These are phyloP conservation scores for Neocloeon triangulifer DNA, from an alignment of 1,140 invertebrate species.

Conservation along the genomic window DNA sequence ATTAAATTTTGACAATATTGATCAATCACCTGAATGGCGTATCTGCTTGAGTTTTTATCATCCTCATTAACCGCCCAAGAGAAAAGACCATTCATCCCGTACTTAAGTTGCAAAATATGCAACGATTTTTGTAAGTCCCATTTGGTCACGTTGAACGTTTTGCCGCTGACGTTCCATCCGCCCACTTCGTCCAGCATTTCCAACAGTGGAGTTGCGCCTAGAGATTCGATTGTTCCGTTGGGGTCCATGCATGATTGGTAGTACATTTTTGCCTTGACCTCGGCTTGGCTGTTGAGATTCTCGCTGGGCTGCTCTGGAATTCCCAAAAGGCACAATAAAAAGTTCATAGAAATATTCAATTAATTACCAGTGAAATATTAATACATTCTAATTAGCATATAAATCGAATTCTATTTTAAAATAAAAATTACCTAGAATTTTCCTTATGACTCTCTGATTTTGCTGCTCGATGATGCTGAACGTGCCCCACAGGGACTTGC, in stretches of 20 bases:
- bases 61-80: conserved; percentile 81
- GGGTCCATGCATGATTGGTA: conserved; percentile 83
- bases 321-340: too few species aligned
- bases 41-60: conserved; percentile 68
- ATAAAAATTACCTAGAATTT: conserved; percentile 46
- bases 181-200: conserved; percentile 46
- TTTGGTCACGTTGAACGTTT: conserved; percentile 20
- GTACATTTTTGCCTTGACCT: conserved; percentile 73
- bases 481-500: conserved; percentile 86
- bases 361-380: too few species aligned
- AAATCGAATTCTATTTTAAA: too few species aligned
- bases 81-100: conserved; percentile 75
- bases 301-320: conserved; percentile 32
- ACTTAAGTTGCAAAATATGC: conserved; percentile 61
- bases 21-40: conserved; percentile 56
- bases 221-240: conserved; percentile 70
- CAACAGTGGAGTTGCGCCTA: conserved; percentile 58
- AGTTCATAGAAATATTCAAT: too few species aligned
- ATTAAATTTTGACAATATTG: background rate
- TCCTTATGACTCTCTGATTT: conserved; percentile 81
- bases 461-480: conserved; percentile 81
- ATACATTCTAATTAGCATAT: too few species aligned
- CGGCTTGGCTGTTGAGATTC: conserved; percentile 49
- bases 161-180: conserved; percentile 44
- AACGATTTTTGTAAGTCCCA: conserved; percentile 59